Evolutionary conservation across 2,888 invertebrate species (phyloP).

Genomic region (Trachelus tabidus): DNA sequence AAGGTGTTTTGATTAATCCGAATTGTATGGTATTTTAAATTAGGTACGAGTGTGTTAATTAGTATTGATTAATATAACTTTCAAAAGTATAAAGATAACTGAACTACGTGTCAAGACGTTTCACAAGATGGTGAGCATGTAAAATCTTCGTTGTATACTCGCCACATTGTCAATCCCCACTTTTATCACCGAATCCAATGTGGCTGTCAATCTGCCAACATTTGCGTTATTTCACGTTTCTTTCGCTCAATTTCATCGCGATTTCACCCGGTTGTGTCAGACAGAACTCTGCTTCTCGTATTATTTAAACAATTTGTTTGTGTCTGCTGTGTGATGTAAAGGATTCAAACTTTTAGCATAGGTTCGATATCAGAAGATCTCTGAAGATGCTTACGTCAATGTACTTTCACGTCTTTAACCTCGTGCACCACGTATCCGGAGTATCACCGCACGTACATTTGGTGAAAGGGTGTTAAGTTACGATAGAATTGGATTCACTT

Average conservation of each 20-base stretch:
- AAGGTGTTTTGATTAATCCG: background rate
- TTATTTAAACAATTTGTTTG: background rate
- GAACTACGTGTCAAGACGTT: background rate
- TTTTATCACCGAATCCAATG: conserved; percentile 7
- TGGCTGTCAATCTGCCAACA: conserved; percentile 25
- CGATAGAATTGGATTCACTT: conserved; percentile 10
- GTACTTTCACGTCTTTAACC: conserved; percentile 35
- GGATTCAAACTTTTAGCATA: background rate
- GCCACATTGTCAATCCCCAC: background rate
- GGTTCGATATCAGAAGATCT: background rate
- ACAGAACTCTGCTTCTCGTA: background rate
- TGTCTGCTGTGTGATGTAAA: background rate
- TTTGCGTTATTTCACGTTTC: background rate
- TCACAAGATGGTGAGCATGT: background rate
- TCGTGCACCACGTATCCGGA: conserved; percentile 25
- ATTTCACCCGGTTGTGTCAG: background rate
- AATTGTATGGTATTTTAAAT: background rate
- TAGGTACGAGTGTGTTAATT: background rate
- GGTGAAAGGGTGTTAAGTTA: conserved; percentile 28
- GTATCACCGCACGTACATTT: conserved; percentile 31
- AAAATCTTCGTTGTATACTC: background rate
- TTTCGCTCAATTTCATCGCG: background rate
- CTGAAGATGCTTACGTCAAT: conserved; percentile 44
- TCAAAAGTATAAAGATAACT: background rate
- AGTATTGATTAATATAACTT: background rate